Base-by-base conservation (phyloP, 2,888 invertebrate species). In the Thyatira batis region DNA sequence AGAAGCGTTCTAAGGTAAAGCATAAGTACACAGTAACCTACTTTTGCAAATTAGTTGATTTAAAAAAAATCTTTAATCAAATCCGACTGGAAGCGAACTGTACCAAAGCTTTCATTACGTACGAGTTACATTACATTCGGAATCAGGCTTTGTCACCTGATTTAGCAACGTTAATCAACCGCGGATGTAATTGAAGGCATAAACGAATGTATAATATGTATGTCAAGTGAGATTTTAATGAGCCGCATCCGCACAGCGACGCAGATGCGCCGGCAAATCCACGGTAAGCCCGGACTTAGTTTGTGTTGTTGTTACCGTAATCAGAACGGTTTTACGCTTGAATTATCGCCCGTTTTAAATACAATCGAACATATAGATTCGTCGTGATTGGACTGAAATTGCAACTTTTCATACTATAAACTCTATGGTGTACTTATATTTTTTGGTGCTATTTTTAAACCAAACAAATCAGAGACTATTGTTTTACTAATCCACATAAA, bases 281-380 rank as follows among this genome's bases (percentile, higher is more conserved):
- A 76, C 76, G 76, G 80, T 89, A 85, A 89, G 78, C 85, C 78
- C 69, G 65, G 84, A 82, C 85, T 89, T 86, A 89, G 86, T 78
- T 71, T 74, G 72, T 78, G 79, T 70, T 76, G 71, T 73, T 76
- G 74, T 67, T 72, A 58, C 64, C 72, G 80, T 85, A 86, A 86
- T 84, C 80, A 79, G 76, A 67, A 67, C 60, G 63, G 69, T 58
- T 70, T 72, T 73, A 61, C 75, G 70, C 75, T 77, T 83, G 77
- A 85, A 84, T 84, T 85, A 84, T 82, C 71, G 73, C 68, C 51
- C 67, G 69, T 79, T 83, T 78, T 76, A 79, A 75, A 77, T 74
- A 78, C 73, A 69, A 76, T 74, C 71, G 69, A 66, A 64, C 60
- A 51, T 52, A 54, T 57, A 58, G 57, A 59, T 59, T 53, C 54